Evolutionary conservation across 2,113 vertebrate genomes (phyloP).

Genomic region (Coracopsis vasa): DNA sequence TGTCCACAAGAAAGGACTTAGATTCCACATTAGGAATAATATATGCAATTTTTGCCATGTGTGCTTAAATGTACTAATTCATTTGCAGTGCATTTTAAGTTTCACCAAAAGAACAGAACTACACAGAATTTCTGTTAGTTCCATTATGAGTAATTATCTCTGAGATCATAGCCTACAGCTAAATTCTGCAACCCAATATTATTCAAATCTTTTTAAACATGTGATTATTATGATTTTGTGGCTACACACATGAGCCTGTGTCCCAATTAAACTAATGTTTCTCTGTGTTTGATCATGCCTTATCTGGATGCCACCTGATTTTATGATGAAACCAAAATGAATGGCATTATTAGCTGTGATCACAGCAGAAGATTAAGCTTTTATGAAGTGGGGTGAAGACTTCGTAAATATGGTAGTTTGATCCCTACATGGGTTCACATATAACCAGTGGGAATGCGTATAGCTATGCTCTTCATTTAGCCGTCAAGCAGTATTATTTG

Average conservation of each 20-base stretch:
- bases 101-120: background rate
- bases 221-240: background rate
- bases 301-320: background rate
- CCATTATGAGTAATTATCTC: background rate
- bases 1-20: background rate
- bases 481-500: background rate
- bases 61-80: background rate
- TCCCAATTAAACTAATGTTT: background rate
- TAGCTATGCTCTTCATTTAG: background rate
- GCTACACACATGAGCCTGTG: background rate
- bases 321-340: background rate
- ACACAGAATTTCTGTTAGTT: background rate
- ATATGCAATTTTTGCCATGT: background rate
- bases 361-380: background rate
- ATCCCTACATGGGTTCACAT: background rate
- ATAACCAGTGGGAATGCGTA: background rate
- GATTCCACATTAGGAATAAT: background rate
- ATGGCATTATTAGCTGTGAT: background rate
- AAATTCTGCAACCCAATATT: background rate
- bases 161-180: background rate
- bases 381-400: background rate
- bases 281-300: background rate
- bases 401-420: background rate
- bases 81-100: background rate
- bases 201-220: background rate